Conservation (phyloP, 2,888 invertebrate genomes). For the Nesidiocoris tenuis region DNA sequence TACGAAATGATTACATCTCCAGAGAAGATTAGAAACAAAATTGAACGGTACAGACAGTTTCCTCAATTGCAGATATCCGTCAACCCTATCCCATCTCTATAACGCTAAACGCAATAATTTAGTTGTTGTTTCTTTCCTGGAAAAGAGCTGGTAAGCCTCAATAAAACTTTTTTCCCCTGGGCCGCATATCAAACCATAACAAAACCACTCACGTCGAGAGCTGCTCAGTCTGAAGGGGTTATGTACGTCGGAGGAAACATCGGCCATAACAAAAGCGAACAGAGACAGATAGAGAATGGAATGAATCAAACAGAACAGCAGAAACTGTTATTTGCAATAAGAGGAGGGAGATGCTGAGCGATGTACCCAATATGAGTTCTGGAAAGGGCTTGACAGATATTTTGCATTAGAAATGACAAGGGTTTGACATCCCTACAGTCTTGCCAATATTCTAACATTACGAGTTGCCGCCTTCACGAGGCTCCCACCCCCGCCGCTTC, state of each 20-base stretch:
- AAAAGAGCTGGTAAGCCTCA: neutral
- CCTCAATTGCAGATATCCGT: too few species aligned
- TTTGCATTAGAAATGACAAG: slow-evolving; percentile 39
- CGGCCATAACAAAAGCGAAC: neutral
- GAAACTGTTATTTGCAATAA: neutral
- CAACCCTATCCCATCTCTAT: too few species aligned
- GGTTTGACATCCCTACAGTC: slow-evolving; percentile 32
- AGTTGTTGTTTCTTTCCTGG: neutral
- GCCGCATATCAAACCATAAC: neutral
- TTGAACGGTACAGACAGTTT: too few species aligned
- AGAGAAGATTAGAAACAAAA: too few species aligned
- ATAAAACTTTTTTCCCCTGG: neutral
- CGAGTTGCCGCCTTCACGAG: neutral
- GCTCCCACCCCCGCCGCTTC: neutral
- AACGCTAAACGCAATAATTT: too few species aligned
- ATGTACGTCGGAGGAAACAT: neutral
- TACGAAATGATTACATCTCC: too few species aligned
- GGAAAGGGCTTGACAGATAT: slow-evolving; percentile 28
- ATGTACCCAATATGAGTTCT: slow-evolving; percentile 30
- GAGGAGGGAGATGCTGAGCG: slow-evolving; percentile 5
- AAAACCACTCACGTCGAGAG: neutral
- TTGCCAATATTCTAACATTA: slow-evolving; percentile 25
- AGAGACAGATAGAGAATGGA: slow-evolving; percentile 1
- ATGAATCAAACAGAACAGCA: slow-evolving; percentile 26
- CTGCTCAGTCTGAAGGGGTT: neutral